Percentiles rank a stretch among this genome's conserved stretches.
These are phyloP conservation scores for Castor canadensis DNA, from an alignment of 2,113 vertebrate species.

Conservation along the genomic window DNA sequence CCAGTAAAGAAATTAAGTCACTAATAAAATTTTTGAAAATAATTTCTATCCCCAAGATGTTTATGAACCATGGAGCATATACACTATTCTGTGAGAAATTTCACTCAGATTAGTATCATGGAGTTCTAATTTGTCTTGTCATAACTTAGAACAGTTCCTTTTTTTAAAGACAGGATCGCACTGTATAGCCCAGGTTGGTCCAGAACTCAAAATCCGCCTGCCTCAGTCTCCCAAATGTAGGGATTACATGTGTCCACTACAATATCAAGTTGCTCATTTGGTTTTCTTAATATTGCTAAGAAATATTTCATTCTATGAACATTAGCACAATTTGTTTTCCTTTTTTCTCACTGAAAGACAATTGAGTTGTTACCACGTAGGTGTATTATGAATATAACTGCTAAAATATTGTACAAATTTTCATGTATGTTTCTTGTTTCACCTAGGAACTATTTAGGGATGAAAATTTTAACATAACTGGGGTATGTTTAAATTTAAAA, in stretches of 20 bases:
- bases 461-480: constrained; percentile 7
- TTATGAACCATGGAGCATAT: not conserved
- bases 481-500: not conserved
- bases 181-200: no score
- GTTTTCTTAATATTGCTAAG: not conserved
- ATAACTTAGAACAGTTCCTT: no score
- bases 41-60: not conserved
- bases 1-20: not conserved
- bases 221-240: no score
- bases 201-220: no score
- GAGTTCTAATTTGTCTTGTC: not conserved
- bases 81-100: not conserved
- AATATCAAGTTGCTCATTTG: not conserved
- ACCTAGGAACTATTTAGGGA: not conserved
- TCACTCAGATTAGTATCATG: not conserved
- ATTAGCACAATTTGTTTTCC: not conserved
- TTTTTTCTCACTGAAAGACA: not conserved
- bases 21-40: not conserved
- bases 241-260: no score
- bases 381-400: not conserved
- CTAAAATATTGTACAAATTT: not conserved
- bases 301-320: not conserved
- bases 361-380: not conserved
- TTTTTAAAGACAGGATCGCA: no score
- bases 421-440: not conserved